These are phyloP conservation scores for Styela plicata DNA, from an alignment of 23 tunicate genomes.

Conservation along the genomic window DNA sequence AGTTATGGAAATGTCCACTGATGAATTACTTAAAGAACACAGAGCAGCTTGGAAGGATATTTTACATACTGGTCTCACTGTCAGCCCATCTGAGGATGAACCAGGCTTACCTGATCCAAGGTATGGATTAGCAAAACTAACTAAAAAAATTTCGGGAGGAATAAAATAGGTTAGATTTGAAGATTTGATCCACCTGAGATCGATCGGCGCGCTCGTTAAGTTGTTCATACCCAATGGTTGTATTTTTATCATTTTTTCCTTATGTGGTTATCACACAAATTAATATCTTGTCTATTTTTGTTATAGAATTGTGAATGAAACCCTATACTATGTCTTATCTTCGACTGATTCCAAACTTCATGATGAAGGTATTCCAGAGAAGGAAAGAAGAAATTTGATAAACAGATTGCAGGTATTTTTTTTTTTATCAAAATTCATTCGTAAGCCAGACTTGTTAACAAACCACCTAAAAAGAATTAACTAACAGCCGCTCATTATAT, in stretches of 20 bases:
- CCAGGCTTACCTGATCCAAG: constrained; percentile 74
- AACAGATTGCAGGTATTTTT: constrained; percentile 65
- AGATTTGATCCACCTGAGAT: too few relatives aligned
- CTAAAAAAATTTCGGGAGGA: too few relatives aligned
- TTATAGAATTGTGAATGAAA: constrained; percentile 66
- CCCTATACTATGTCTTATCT: constrained; percentile 77
- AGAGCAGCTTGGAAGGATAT: constrained; percentile 88
- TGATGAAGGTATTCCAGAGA: constrained; percentile 59
- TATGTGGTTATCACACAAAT: too few relatives aligned
- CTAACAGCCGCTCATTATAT: too few relatives aligned
- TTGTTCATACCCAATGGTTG: too few relatives aligned
- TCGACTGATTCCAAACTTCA: constrained; percentile 82
- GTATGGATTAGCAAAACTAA: too few relatives aligned
- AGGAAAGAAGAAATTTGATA: constrained; percentile 58
- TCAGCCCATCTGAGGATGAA: constrained; percentile 45
- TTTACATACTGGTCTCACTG: constrained; percentile 82
- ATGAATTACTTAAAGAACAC: constrained; percentile 62
- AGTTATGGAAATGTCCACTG: constrained; percentile 21
- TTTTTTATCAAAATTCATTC: neutral
- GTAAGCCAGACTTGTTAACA: too few relatives aligned
- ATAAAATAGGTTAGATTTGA: too few relatives aligned
- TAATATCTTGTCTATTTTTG: neutral
- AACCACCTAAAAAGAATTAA: too few relatives aligned
- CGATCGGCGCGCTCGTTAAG: too few relatives aligned
- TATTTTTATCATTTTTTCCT: too few relatives aligned